Conservation (phyloP, 2,797 vertebrate species). For the Acipenser oxyrinchus region DNA sequence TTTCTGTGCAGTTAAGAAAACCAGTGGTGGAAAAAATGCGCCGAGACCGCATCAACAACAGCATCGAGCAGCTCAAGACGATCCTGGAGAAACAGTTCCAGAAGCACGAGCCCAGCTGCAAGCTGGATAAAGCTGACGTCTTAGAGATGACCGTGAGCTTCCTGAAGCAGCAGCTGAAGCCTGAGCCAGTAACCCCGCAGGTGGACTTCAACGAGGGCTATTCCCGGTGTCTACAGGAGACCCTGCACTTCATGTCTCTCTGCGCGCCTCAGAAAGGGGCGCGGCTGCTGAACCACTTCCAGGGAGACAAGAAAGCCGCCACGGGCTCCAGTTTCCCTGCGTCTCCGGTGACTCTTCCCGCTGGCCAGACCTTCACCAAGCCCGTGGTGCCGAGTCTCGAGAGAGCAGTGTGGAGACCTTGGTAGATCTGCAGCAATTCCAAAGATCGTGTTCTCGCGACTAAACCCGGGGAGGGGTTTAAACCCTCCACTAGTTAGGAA, state of each 20-base stretch:
- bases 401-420: constrained; percentile 43
- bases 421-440: constrained; percentile 21
- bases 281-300: constrained; percentile 4
- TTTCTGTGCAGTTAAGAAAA: constrained; percentile 61
- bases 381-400: constrained; percentile 6
- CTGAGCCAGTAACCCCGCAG: constrained; percentile 21
- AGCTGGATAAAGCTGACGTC: constrained; percentile 69
- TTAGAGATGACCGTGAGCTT: constrained; percentile 71
- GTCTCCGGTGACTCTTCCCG: constrained; percentile 1
- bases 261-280: constrained; percentile 33
- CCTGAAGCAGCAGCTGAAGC: constrained; percentile 53
- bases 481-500: neutral
- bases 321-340: neutral
- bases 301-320: too few relatives aligned
- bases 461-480: neutral
- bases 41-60: constrained; percentile 59
- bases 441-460: neutral
- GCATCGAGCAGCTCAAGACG: constrained; percentile 60
- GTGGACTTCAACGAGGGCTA: constrained; percentile 40
- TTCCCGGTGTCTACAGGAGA: constrained; percentile 53
- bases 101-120: constrained; percentile 59
- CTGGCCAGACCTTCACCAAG: constrained; percentile 15
- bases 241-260: constrained; percentile 46
- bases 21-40: constrained; percentile 74
- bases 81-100: constrained; percentile 51